These are phyloP conservation scores for Mesodorylaimus sp. DNA, from an alignment of 2,888 invertebrate species.

Conservation along the genomic window DNA sequence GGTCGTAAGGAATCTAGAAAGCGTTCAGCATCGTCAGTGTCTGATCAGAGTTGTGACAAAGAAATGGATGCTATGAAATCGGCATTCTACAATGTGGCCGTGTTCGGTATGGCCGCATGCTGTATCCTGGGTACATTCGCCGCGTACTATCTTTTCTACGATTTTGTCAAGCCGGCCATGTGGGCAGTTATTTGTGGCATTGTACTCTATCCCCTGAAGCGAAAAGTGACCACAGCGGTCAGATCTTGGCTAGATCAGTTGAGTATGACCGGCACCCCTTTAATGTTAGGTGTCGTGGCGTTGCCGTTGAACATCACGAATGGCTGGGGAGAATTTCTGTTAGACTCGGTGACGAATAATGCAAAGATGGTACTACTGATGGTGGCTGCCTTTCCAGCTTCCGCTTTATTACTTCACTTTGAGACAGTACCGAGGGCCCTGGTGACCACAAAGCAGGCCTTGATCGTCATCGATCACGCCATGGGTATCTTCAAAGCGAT, in stretches of 20 bases:
- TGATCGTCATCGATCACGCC: not conserved
- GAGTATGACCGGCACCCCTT: conserved; percentile 28
- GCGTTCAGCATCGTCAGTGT: no score
- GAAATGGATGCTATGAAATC: conserved; percentile 1
- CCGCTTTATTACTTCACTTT: not conserved
- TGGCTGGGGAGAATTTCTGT: conserved; percentile 5
- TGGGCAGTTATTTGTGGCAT: conserved; percentile 88
- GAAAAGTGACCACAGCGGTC: conserved; percentile 51
- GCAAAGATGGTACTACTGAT: not conserved
- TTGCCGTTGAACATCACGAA: conserved; percentile 44
- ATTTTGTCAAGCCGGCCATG: conserved; percentile 72
- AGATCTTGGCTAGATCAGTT: conserved; percentile 47
- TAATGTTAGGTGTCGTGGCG: conserved; percentile 29
- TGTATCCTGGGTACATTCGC: conserved; percentile 7
- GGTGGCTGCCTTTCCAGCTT: conserved; percentile 2
- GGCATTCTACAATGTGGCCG: conserved; percentile 9
- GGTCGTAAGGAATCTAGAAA: no score
- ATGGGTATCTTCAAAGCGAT: not conserved
- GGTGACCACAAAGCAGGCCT: not conserved
- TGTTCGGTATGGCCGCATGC: conserved; percentile 5
- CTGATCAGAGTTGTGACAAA: no score
- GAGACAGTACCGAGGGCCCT: conserved; percentile 1
- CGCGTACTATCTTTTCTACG: conserved; percentile 42
- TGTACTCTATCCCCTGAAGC: conserved; percentile 74
- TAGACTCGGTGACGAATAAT: conserved; percentile 1